A percentile compares a stretch with the other conserved stretches of the same genome.
Conservation (phyloP, 2,888 invertebrate genomes). For the Drosophila austrosaltans region DNA sequence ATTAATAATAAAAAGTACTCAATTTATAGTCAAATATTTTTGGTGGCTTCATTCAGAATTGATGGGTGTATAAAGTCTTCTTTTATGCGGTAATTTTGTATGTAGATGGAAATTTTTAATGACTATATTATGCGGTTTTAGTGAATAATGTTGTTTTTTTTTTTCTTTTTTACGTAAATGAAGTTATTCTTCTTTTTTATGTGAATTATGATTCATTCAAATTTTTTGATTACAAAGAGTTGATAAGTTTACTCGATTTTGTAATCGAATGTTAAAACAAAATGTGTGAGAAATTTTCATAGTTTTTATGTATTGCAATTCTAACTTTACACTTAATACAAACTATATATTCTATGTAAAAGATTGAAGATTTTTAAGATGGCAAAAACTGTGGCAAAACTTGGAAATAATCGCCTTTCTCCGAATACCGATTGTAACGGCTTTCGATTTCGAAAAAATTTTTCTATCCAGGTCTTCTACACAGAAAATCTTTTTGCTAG, state of each 20-base stretch:
- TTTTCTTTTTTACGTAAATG: background rate
- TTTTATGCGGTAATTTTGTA: conserved; percentile 72
- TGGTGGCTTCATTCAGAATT: conserved; percentile 62
- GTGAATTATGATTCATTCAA: background rate
- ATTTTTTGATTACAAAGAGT: background rate
- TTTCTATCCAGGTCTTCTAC: too few species aligned
- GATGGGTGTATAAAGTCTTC: conserved; percentile 77
- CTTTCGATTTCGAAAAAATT: too few species aligned
- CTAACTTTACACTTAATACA: too few species aligned
- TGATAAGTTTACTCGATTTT: background rate
- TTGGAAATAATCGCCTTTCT: too few species aligned
- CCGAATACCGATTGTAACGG: too few species aligned
- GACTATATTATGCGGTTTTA: conserved; percentile 61
- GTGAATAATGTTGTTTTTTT: background rate
- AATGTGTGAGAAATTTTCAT: background rate
- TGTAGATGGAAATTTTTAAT: conserved; percentile 60
- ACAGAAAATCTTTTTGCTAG: too few species aligned
- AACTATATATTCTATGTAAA: too few species aligned
- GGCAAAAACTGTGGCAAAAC: too few species aligned
- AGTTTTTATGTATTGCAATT: too few species aligned
- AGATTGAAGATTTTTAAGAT: too few species aligned
- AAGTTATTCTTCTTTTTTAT: conserved; percentile 3
- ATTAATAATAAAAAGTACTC: conserved; percentile 63
- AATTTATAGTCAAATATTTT: conserved; percentile 67
- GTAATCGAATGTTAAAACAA: background rate